Evolutionary conservation across 2,797 vertebrate species (phyloP).

Genomic region (Premnoplex brunnescens): DNA sequence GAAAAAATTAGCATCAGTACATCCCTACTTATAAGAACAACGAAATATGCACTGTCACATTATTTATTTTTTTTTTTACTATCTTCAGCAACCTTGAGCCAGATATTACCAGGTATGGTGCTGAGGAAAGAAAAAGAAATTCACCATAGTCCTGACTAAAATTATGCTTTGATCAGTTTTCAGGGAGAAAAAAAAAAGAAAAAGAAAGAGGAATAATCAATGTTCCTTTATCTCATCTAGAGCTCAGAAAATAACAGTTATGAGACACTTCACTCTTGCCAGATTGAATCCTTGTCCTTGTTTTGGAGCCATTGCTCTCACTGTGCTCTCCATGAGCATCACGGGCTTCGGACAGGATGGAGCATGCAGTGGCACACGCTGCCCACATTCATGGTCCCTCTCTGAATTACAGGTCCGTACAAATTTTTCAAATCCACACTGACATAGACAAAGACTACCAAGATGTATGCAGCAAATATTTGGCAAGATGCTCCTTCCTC

Average conservation of each 20-base stretch:
- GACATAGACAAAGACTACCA: neutral
- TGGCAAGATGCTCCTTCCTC: neutral
- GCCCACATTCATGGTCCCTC: neutral
- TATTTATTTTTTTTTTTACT: neutral
- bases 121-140: neutral
- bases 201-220: neutral
- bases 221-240: neutral
- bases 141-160: neutral
- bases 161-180: neutral
- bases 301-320: rapidly evolving
- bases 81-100: neutral
- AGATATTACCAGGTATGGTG: neutral
- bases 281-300: neutral
- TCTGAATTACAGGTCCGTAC: neutral
- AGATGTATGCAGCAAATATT: neutral
- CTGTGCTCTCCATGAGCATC: rapidly evolving
- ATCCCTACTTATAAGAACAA: neutral
- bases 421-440: neutral
- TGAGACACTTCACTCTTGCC: neutral
- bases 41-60: neutral
- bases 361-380: neutral
- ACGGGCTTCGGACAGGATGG: rapidly evolving
- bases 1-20: neutral
- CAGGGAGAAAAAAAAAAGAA: neutral
- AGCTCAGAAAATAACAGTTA: neutral